Conservation (phyloP, 1,140 invertebrate genomes). For the Lithobius niger region DNA sequence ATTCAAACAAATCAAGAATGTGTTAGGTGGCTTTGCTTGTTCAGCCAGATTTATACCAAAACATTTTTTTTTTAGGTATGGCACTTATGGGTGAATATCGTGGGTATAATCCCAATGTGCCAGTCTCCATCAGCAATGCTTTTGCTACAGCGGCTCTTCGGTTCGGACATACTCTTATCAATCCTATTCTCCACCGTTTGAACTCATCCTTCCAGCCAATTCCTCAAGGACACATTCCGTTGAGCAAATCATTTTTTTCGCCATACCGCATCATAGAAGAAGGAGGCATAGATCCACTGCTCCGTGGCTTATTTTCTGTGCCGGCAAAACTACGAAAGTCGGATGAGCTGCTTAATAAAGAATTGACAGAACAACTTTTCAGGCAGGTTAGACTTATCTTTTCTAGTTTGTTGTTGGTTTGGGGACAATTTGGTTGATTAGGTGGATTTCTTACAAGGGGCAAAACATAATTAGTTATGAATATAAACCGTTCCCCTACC, state of each 20-base stretch:
- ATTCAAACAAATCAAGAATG: slow-evolving; percentile 9
- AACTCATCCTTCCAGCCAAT: slow-evolving; percentile 74
- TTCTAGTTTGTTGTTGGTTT: too few relatives aligned
- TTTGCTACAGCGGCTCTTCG: slow-evolving; percentile 92
- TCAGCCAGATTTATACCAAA: not conserved
- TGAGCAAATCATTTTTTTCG: slow-evolving; percentile 92
- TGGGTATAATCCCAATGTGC: slow-evolving; percentile 61
- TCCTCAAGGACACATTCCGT: slow-evolving; percentile 56
- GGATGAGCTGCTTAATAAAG: slow-evolving; percentile 77
- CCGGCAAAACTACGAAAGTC: slow-evolving; percentile 60
- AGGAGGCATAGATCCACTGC: slow-evolving; percentile 88
- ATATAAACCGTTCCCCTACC: too few relatives aligned
- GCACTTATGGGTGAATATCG: slow-evolving; percentile 57
- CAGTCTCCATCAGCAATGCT: slow-evolving; percentile 83
- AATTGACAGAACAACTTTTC: slow-evolving; percentile 94
- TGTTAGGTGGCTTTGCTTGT: not conserved
- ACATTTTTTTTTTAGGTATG: slow-evolving; percentile 39
- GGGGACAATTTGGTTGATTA: too few relatives aligned
- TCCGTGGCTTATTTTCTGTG: slow-evolving; percentile 77
- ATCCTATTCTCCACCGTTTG: slow-evolving; percentile 70
- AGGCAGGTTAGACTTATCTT: slow-evolving; percentile 39
- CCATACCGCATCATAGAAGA: slow-evolving; percentile 90
- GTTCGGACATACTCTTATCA: slow-evolving; percentile 94
- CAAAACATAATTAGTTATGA: too few relatives aligned
- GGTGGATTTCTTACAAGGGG: too few relatives aligned